Percentiles rank a stretch among this genome's conserved stretches.
Evolutionary conservation across 2,113 vertebrate species (phyloP).

Genomic region (Pungitius pungitius): DNA sequence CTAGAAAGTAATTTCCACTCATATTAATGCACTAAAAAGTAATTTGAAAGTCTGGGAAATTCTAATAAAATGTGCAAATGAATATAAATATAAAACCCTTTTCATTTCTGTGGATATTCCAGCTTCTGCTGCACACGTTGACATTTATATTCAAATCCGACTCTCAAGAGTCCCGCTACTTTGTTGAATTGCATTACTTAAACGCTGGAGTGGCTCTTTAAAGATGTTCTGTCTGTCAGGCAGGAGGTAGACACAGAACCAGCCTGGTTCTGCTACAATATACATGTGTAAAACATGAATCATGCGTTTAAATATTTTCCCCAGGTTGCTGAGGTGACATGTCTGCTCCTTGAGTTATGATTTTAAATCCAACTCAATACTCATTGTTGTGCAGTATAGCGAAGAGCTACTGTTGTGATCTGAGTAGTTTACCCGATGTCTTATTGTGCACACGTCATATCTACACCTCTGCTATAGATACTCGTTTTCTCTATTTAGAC

Average conservation of each 20-base stretch:
- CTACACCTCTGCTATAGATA: conserved; percentile 55
- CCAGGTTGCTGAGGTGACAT: not conserved
- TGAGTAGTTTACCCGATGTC: conserved; percentile 64
- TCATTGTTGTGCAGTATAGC: conserved; percentile 71
- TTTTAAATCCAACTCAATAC: conserved; percentile 53
- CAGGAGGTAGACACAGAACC: not conserved
- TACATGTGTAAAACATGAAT: not conserved
- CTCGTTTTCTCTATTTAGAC: conserved; percentile 61
- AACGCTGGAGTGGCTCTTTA: not conserved
- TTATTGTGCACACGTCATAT: conserved; percentile 54
- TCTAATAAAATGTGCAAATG: not conserved
- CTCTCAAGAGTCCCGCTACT: not conserved
- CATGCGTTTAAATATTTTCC: not conserved
- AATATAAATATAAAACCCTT: too few species aligned
- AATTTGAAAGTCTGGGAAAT: not conserved
- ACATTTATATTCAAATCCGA: not conserved
- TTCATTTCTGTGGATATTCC: not conserved
- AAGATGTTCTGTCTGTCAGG: not conserved
- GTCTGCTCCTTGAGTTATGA: conserved; percentile 55
- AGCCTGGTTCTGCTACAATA: not conserved
- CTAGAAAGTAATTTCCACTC: not conserved
- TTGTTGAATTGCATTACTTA: not conserved
- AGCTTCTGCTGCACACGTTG: not conserved
- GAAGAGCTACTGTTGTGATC: conserved; percentile 60
- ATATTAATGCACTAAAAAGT: not conserved